Percentiles rank a stretch among this genome's conserved stretches.
phyloP scores from a whole-genome alignment of 2,113 vertebrate species.

The Callipepla squamata region DNA sequence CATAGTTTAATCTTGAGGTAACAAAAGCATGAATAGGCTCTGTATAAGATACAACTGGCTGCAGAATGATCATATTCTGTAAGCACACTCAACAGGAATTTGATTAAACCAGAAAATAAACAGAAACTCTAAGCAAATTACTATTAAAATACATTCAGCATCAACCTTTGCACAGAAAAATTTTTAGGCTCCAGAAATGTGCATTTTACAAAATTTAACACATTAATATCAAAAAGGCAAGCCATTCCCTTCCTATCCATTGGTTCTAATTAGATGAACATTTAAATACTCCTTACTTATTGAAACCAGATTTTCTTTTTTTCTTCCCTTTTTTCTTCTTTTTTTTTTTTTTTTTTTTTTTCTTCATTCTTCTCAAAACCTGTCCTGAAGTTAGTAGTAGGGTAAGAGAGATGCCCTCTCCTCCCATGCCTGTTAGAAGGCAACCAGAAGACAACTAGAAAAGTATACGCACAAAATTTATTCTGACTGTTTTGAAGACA shows the following conservation, averaged over 20 bases:
- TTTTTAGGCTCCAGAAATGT: neutral
- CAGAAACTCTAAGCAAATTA: conserved; percentile 39
- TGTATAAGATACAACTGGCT: conserved; percentile 62
- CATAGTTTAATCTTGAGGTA: conserved; percentile 46
- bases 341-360: too few species aligned
- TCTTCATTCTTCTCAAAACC: neutral
- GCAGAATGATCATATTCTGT: conserved; percentile 58
- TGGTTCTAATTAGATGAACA: neutral
- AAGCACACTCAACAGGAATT: conserved; percentile 24
- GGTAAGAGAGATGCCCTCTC: neutral
- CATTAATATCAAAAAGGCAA: neutral
- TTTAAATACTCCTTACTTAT: neutral
- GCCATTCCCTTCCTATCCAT: neutral
- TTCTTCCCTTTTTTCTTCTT: too few species aligned
- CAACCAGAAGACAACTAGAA: neutral
- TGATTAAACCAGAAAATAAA: conserved; percentile 55
- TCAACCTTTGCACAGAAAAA: neutral
- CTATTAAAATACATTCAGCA: conserved; percentile 29
- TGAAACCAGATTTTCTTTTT: neutral
- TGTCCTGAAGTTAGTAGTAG: neutral
- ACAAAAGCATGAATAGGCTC: conserved; percentile 59
- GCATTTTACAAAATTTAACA: neutral
- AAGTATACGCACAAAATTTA: neutral
- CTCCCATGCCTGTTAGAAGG: neutral
- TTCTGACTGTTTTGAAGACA: neutral